Base-by-base conservation (phyloP, 2,797 vertebrate species). In the Hippocampus kuda region DNA sequence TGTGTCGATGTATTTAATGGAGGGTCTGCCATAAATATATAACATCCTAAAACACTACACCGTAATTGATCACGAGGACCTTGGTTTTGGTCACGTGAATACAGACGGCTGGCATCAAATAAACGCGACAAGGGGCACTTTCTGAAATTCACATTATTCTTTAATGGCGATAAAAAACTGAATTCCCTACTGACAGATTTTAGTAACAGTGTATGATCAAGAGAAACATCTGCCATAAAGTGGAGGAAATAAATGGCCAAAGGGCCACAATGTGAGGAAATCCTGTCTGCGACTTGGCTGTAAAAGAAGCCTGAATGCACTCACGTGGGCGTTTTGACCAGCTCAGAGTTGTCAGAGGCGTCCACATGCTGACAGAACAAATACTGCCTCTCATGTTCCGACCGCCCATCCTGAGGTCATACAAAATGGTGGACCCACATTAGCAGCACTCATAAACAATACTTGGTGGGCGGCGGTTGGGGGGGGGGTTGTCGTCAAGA, bases 341-440 rank as follows among this genome's bases (percentile, higher is more conserved):
- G 91, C 74, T 98, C 95, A 0, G 92, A 93, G 84, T 94, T 98
- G 77, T 97, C 92, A 0, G 91, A 85, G 48, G 90, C 81, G 0
- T 93, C 89, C 18, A 87, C 91, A 0, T 92, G 91, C 86, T 98
- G 97, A 77, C 95, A 96, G 83, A 93, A 94, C 77, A 99, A 91
- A 86, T 99, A 99, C 85, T 99, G 97, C 64, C 91, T 91, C 75
- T 99, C 97, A 0, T 98, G 96, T 75, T 99, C 97, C 0, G 97
- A 98, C 56, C 93, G 95, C 18, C 94, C 92, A 1, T 97, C 97
- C 97, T 99, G 75, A 49, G 77, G 48, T 64, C 8, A 49, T 65
- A 69, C 5, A 64, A 73, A 34, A 68, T 48, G 63, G 44, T 15
- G 24, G 18, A 20, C 59, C 48, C 18, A 71, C 64, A 59, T 5